phyloP scores from a whole-genome alignment of 2,113 vertebrate genomes.

The Anoura caudifer region DNA sequence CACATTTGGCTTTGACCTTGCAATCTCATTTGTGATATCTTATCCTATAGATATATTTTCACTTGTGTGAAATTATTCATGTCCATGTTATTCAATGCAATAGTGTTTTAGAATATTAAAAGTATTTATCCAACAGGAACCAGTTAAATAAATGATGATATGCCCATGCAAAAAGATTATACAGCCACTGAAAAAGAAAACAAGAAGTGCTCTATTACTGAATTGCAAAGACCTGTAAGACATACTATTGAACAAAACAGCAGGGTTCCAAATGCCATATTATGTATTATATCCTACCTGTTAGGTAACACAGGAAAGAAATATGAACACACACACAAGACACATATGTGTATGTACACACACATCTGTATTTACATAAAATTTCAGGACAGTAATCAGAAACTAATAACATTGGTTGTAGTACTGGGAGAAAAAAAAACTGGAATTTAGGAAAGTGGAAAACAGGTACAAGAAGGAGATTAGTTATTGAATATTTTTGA shows the following conservation, averaged over 20 bases:
- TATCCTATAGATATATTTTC: neutral
- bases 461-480: neutral
- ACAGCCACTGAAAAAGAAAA: neutral
- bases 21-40: neutral
- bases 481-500: neutral
- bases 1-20: neutral
- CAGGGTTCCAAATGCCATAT: neutral
- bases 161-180: neutral
- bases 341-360: neutral
- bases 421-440: neutral
- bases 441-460: neutral
- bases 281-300: neutral
- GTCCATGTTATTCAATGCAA: neutral
- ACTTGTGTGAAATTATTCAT: neutral
- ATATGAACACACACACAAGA: neutral
- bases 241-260: neutral
- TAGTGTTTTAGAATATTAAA: neutral
- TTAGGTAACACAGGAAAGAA: neutral
- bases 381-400: neutral
- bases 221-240: neutral
- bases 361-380: neutral
- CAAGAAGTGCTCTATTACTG: neutral
- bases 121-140: neutral
- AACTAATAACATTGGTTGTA: neutral
- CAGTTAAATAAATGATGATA: neutral